Base-by-base conservation (phyloP, 2,888 invertebrate species). In the Phengaris arion region DNA sequence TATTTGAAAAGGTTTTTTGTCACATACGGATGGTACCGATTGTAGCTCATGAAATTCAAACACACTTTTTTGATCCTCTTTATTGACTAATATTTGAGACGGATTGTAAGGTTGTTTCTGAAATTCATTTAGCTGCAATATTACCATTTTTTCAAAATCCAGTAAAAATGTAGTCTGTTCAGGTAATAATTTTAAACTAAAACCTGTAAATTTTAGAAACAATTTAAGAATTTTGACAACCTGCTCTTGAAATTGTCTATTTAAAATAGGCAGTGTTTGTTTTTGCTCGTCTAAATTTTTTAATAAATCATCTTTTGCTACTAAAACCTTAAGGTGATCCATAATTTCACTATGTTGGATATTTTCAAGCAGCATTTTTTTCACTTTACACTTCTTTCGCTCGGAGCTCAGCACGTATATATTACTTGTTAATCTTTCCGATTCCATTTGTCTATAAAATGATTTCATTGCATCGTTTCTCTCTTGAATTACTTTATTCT, bases 351-450 rank as follows among this genome's bases (percentile, higher is more conserved):
- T 78, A 69, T 79, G 83, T 76, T 90, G 89, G 79, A 85, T 85
- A 74, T 83, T 89, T 79, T 92, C 85, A 76, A 93, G 77, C 6
- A 89, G 74, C 77, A 92, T 86, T 81, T 89, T 84, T 79, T 87
- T 88, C 2, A 93, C 86, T 81, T 81, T 88, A 81, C 93, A 93
- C 82, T 90, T 93, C 82, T 91, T 93, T 81, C 93, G 85, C 80
- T 93, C 92, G 7, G 85, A 83, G 74, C 90, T 88, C 87, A 93
- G 87, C 51, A 93, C 80, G 80, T 93, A 93, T 89, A 93, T 93
- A 8, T 89, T 88, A 76, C 87, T 87, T 6, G 91, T 89, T 52
- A 86, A 80, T 77, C 87, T 89, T 81, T 91, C 87, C 46, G 87
- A 83, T 81, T 92, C 87, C 74, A 87, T 82, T 81, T 88, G 88